Base-by-base conservation (phyloP, 30 jellyfish, hydroid and myxozoan genomes). In the Chrysaora quinquecirrha region DNA sequence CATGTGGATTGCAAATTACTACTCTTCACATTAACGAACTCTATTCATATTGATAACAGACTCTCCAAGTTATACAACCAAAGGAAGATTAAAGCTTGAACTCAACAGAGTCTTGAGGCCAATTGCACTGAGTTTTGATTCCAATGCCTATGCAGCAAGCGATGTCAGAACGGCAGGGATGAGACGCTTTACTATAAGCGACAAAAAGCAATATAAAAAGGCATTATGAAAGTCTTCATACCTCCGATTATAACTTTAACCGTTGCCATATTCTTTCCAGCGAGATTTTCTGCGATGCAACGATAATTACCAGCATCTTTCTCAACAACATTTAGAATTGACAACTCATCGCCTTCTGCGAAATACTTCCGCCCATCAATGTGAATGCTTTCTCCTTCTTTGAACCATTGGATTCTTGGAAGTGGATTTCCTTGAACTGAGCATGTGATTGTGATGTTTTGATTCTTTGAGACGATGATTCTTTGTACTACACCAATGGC, bases 341-440 rank as follows among this genome's bases (percentile, higher is more conserved):
- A 71, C 43, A 85, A 80, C 48, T 76, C 86, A 18, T 76, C 89
- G 18, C 96, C 96, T 32, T 52, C 85, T 12, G 76, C 29, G 34
- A 43, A 29, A 34, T 85, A 76, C 60, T 76, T 75, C 30, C 27
- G 43, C 6, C 85, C 85, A 34, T 85, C 96, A 1, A 75, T 72
- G 14, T 22, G 72, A 33, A 76, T 75, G 47, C 67, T 54, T 6
- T 33, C 35, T 28, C 96, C 96, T n/a, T 85, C 89, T 46, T 74
- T 75, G 56, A 65, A 75, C 98, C 98, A 90, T 38, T 73, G 62
- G 52, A 90, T 71, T 18, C 29, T 30, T 1, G 98, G 98, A 68
- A 67, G 47, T 35, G 98, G 98, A 25, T 30, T 58, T 20, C 98
- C 98, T 22, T 77, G 72, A 4, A 83, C 94, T 25, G 76, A 18